Evolutionary conservation across 2,888 invertebrate species (phyloP).

Genomic region (Drosophila nr. perissopoda): DNA sequence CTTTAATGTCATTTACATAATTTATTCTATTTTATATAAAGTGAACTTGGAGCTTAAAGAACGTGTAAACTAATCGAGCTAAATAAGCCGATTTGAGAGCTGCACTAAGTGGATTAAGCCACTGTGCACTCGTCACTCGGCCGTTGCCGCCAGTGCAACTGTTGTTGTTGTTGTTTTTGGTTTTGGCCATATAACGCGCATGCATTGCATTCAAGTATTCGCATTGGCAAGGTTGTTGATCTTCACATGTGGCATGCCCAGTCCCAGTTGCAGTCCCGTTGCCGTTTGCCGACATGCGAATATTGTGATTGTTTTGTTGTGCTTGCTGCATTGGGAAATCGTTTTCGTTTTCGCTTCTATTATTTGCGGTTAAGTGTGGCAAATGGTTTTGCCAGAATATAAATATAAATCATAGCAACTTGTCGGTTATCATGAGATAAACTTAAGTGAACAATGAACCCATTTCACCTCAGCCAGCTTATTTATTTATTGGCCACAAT

Average conservation of each 20-base stretch:
- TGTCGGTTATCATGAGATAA: constrained; percentile 10
- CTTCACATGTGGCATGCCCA: constrained; percentile 65
- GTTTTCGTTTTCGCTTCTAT: constrained; percentile 40
- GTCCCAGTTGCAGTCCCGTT: constrained; percentile 29
- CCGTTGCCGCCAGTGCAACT: constrained; percentile 23
- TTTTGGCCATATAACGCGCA: constrained; percentile 64
- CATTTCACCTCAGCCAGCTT: constrained; percentile 30
- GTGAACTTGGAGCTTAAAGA: neutral
- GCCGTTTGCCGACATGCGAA: constrained; percentile 35
- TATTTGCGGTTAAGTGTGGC: constrained; percentile 52
- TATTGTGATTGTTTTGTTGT: constrained; percentile 26
- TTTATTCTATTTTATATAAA: neutral
- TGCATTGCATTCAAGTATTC: constrained; percentile 67
- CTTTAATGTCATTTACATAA: neutral
- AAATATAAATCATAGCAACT: constrained; percentile 31
- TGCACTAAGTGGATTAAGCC: constrained; percentile 9
- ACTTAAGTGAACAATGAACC: constrained; percentile 33
- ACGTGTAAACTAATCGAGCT: neutral
- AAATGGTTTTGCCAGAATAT: constrained; percentile 42
- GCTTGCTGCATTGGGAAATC: constrained; percentile 21
- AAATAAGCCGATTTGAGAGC: constrained; percentile 2
- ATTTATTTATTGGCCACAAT: constrained; percentile 42
- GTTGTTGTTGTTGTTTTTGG: constrained; percentile 29
- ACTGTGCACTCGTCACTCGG: constrained; percentile 41
- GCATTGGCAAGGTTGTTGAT: constrained; percentile 78